These are phyloP conservation scores for Drosophila pseudoananassae DNA, from an alignment of 1,140 invertebrate species.

Conservation along the genomic window DNA sequence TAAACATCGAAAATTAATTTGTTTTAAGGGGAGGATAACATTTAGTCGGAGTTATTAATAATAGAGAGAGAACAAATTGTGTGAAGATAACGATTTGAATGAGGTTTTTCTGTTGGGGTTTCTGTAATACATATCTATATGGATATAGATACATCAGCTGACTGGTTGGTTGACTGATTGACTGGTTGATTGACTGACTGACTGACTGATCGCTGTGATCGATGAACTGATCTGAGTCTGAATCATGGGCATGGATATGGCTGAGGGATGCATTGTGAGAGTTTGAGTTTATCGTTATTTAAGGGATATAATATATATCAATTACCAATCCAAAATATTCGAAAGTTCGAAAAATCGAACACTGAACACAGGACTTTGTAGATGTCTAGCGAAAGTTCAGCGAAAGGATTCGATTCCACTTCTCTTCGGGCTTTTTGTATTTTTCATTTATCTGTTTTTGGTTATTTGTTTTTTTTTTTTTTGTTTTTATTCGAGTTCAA, in stretches of 20 bases:
- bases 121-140: constrained; percentile 8
- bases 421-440: constrained; percentile 29
- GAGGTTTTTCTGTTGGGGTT: constrained; percentile 25
- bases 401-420: constrained; percentile 34
- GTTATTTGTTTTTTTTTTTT: constrained; percentile 2
- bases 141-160: constrained; percentile 27
- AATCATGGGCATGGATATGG: constrained; percentile 53
- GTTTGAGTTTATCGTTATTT: constrained; percentile 17
- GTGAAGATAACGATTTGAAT: constrained; percentile 66
- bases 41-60: constrained; percentile 67
- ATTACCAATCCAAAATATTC: constrained; percentile 40
- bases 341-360: constrained; percentile 21
- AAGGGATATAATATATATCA: constrained; percentile 7
- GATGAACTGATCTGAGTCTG: constrained; percentile 38
- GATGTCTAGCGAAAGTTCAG: constrained; percentile 36
- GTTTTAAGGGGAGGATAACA: constrained; percentile 40
- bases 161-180: constrained; percentile 35
- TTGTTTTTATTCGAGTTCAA: constrained; percentile 14
- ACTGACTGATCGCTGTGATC: constrained; percentile 31
- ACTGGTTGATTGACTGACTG: constrained; percentile 27
- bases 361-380: constrained; percentile 57
- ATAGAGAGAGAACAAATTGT: constrained; percentile 53
- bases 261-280: constrained; percentile 35
- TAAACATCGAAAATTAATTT: constrained; percentile 71
- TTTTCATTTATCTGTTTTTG: neutral